Evolutionary conservation across 37 sponge, comb jelly and placozoan species (phyloP), one percentile per base, ranked within the genome.

Genomic region (Oscarella lobularis): DNA sequence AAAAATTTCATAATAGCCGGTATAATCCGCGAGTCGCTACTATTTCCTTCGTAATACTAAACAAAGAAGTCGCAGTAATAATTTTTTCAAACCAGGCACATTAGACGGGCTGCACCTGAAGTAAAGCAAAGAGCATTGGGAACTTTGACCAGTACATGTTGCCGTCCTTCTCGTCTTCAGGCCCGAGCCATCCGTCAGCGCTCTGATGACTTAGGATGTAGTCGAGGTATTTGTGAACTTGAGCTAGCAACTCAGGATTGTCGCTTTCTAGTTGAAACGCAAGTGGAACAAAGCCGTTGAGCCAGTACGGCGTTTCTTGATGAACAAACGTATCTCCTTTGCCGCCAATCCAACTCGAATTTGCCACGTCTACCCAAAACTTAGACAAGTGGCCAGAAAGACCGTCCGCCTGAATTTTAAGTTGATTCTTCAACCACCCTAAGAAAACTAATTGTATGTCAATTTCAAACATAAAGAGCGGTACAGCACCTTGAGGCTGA

Each of bases 221-320:
- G 20, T 66, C 31, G 0, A 84, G 69, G 66, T 88, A 88, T 40
- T 77, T 37, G 40, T 78, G 36, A 14, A 67, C 88, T 37, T 36
- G 74, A 1, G 35, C 66, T 3, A 78, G 74, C 4, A 82, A 67
- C 4, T 31, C 27, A 27, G 38, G 68, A 38, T 88, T 72, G 0
- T 88, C 41, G n/a, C n/a, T n/a, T n/a, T n/a, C n/a, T 55, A 88
- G 76, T 79, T 88, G 88, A 66, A 78, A 88, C 6, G 88, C 84
- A 4, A 88, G 77, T 31, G 88, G 84, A 5, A 88, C 76, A 77
- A 88, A 83, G n/a, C 88, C 88, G 67, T 88, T 84, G 6, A 88
- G 76, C 88, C 88, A 88, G 76, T 88, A 88, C 0, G 88, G 88
- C n/a, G 84, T 77, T 55, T 84, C 66, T 76, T 88, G 84, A 40